phyloP scores from a whole-genome alignment of 2,797 vertebrate genomes.

The Chiroxiphia lanceolata region DNA sequence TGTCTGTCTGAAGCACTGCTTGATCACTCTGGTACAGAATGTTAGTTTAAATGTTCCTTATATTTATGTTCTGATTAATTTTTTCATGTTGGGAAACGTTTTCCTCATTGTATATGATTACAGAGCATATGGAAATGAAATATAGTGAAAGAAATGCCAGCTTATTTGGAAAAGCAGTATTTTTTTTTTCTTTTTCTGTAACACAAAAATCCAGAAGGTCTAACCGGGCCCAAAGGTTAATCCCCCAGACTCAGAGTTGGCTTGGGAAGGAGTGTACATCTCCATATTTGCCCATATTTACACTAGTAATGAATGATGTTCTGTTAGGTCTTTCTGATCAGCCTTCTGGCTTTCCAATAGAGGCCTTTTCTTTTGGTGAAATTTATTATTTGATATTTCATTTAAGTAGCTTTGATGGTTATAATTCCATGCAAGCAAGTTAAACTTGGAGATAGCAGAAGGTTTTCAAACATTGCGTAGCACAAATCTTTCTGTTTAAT shows the following conservation, averaged over 20 bases:
- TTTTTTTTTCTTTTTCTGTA: background rate
- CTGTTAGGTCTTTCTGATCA: background rate
- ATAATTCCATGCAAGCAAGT: background rate
- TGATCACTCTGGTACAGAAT: background rate
- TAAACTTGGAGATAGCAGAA: background rate
- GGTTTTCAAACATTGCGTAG: background rate
- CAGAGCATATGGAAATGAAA: background rate
- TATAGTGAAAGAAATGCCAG: background rate
- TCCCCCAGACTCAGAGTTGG: accelerated
- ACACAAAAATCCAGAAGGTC: background rate
- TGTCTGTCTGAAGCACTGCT: background rate
- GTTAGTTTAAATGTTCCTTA: background rate
- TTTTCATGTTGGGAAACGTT: background rate
- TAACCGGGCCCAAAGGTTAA: background rate
- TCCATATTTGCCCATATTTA: background rate
- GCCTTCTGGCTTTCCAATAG: background rate
- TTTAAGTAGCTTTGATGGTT: background rate
- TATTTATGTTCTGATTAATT: background rate
- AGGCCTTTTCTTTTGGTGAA: background rate
- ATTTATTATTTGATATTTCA: background rate
- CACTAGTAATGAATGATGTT: background rate
- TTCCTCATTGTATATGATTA: background rate
- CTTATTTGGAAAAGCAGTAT: background rate
- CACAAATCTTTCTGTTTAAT: background rate
- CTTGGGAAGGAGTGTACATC: background rate